Base-by-base conservation (phyloP, 2,888 invertebrate genomes). In the Rhaphigaster nebulosa region DNA sequence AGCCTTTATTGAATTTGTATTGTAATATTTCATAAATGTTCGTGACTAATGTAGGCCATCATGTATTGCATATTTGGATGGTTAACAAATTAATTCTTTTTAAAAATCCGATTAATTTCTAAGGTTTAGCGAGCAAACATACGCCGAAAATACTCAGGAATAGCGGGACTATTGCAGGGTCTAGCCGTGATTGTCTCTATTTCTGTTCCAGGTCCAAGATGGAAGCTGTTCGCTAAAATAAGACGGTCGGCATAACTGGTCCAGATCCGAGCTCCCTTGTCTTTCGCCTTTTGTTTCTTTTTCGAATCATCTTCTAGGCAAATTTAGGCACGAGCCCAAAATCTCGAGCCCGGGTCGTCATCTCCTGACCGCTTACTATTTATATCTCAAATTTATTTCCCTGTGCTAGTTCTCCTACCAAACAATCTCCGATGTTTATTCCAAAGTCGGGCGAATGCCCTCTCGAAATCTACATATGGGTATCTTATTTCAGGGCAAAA, bases 141-240 rank as follows among this genome's bases (percentile, higher is more conserved):
- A 29, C 15, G n/a, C 1, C 65, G 65, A 60, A 29, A 34, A 38
- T 38, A 34, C 26, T 45, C n/a, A n/a, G 26, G 45, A 84, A 84
- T 84, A 50, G 45, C 84, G 0, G 10, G 80, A 80, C 84, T 50
- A 84, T 84, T 45, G 84, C n/a, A 13, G 45, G 5, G 26, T 84
- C 84, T 50, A 84, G 41, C 26, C 45, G 26, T n/a, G 45, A 45
- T 84, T 50, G 84, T n/a, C n/a, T 84, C 84, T 84, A 84, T 84
- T 84, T 84, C 84, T 50, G 84, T 50, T 15, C n/a, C n/a, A n/a
- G 45, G n/a, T 45, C 84, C 84, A 84, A 84, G 84, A 84, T 84
- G 84, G 84, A n/a, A 84, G 84, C 84, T 26, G n/a, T 84, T 84
- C 45, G 84, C 84, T 84, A 84, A 84, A 84, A 84, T 84, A 84